Conservation (phyloP, 2,888 invertebrate species). For the Drosophila recens region DNA sequence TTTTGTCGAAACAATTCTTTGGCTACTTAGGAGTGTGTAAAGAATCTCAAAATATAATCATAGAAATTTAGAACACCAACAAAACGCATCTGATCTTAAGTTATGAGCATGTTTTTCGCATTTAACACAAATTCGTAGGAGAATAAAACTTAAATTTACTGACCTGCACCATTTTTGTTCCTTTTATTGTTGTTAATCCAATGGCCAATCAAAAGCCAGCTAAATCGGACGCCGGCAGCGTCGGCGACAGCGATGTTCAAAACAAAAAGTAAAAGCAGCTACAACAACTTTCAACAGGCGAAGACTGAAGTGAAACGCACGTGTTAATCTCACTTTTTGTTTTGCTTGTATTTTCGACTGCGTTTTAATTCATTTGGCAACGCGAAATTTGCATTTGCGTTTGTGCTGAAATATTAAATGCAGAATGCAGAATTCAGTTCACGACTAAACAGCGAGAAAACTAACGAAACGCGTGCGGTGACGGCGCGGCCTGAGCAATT, state of each 20-base stretch:
- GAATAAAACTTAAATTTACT: conserved; percentile 37
- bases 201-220: conserved; percentile 37
- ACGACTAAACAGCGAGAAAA: conserved; percentile 14
- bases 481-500: conserved; percentile 32
- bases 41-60: background rate
- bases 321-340: conserved; percentile 71
- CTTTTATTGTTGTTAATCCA: conserved; percentile 56
- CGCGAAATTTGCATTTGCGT: conserved; percentile 37
- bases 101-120: no score
- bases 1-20: no score
- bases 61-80: background rate
- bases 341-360: conserved; percentile 44
- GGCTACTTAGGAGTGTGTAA: no score
- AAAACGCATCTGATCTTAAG: background rate
- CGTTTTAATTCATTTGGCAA: conserved; percentile 33
- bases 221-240: conserved; percentile 40
- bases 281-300: conserved; percentile 19
- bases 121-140: background rate
- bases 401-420: conserved; percentile 35
- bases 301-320: conserved; percentile 47
- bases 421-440: conserved; percentile 28
- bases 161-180: conserved; percentile 79
- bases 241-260: conserved; percentile 20
- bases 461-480: conserved; percentile 34
- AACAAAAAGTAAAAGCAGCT: conserved; percentile 57